phyloP scores from a whole-genome alignment of 2,113 vertebrate species.

The Eptesicus fuscus region DNA sequence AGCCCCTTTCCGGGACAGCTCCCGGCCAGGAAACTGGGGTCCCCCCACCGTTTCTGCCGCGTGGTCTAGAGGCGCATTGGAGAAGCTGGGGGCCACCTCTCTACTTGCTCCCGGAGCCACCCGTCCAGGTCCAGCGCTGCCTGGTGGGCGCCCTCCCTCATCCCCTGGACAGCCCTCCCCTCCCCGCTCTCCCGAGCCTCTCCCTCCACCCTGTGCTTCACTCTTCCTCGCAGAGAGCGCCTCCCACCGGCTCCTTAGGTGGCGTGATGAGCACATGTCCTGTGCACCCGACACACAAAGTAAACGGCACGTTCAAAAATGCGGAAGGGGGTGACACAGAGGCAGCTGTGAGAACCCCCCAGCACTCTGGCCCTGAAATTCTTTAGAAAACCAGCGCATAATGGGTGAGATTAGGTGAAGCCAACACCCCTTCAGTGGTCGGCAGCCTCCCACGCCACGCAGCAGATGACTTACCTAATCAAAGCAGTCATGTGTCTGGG shows the following conservation, averaged over 20 bases:
- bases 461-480: not conserved
- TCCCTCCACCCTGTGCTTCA: not conserved
- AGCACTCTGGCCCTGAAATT: not conserved
- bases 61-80: accelerated
- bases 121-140: not conserved
- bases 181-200: not conserved
- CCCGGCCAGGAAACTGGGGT: not conserved
- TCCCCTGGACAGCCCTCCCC: not conserved
- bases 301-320: not conserved
- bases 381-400: not conserved
- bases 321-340: accelerated
- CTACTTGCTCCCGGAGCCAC: not conserved
- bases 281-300: not conserved
- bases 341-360: not conserved
- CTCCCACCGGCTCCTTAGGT: too few relatives aligned
- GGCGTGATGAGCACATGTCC: not conserved
- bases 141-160: not conserved
- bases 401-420: not conserved
- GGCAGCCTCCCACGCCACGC: not conserved
- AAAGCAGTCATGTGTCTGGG: not conserved
- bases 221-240: not conserved
- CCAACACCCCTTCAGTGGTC: not conserved
- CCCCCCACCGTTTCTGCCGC: accelerated
- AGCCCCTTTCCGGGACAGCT: not conserved
- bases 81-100: not conserved